Evolutionary conservation across 1,140 invertebrate genomes (phyloP).

Genomic region (Chelonus insularis): DNA sequence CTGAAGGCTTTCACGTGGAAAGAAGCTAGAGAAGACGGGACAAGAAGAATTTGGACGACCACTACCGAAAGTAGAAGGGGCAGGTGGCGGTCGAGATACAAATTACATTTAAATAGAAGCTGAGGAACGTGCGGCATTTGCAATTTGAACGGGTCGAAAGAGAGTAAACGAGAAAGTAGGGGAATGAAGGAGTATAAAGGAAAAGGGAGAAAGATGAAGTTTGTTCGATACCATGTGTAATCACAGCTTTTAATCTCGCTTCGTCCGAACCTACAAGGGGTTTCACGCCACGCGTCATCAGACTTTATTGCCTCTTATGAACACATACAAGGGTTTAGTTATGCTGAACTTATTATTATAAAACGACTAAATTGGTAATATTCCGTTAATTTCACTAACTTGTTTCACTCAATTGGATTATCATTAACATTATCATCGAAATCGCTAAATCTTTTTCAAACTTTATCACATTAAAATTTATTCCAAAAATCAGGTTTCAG

Average conservation of each 20-base stretch:
- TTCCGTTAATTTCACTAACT: too few species aligned
- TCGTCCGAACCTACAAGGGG: slow-evolving; percentile 22
- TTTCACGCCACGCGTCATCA: slow-evolving; percentile 41
- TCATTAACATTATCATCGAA: too few species aligned
- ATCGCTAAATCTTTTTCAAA: too few species aligned
- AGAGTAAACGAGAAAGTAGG: slow-evolving; percentile 3
- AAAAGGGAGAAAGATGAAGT: slow-evolving; percentile 16
- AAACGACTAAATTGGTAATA: too few species aligned
- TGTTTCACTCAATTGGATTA: too few species aligned
- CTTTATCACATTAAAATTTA: too few species aligned
- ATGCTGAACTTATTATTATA: neutral
- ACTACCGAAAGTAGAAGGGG: neutral
- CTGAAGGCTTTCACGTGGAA: slow-evolving; percentile 14
- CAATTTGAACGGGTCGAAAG: slow-evolving; percentile 40
- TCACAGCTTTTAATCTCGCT: slow-evolving; percentile 37
- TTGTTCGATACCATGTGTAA: slow-evolving; percentile 31
- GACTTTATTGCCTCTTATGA: slow-evolving; percentile 45
- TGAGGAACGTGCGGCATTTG: slow-evolving; percentile 49
- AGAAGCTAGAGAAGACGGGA: neutral
- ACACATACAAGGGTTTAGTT: neutral
- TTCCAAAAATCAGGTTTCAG: too few species aligned
- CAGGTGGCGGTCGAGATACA: slow-evolving; percentile 40
- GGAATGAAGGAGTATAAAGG: slow-evolving; percentile 16
- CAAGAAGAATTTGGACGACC: neutral
- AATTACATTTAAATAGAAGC: slow-evolving; percentile 55